These are phyloP conservation scores for Drosophila mercatorum DNA, from an alignment of 2,888 invertebrate species.

Conservation along the genomic window DNA sequence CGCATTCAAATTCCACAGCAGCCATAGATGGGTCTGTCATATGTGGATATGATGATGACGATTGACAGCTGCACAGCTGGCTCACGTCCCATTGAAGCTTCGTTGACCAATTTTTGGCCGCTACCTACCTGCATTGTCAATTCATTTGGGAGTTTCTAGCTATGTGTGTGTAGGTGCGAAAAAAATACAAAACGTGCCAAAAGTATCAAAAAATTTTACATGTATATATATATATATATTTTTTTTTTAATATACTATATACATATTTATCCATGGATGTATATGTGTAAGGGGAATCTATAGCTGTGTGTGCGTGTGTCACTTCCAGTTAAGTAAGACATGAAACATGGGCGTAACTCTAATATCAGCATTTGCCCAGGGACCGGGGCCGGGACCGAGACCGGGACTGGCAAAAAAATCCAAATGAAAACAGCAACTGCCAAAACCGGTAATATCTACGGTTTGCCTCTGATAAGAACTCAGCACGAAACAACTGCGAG, in stretches of 20 bases:
- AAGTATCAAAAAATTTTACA: conserved; percentile 24
- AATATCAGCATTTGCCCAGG: conserved; percentile 62
- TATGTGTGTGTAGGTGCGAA: conserved; percentile 65
- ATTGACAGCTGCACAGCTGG: conserved; percentile 77
- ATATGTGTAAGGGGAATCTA: neutral
- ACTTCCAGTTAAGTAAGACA: conserved; percentile 76
- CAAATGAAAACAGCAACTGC: conserved; percentile 54
- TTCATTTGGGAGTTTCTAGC: conserved; percentile 60
- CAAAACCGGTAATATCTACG: conserved; percentile 77
- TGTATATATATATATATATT: conserved; percentile 6
- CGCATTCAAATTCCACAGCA: conserved; percentile 73
- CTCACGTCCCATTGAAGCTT: conserved; percentile 41
- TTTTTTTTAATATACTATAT: conserved; percentile 16
- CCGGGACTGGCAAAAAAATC: conserved; percentile 39
- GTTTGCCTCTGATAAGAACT: conserved; percentile 57
- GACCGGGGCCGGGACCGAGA: conserved; percentile 31
- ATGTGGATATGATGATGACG: conserved; percentile 73
- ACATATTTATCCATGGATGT: neutral
- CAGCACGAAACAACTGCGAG: conserved; percentile 9
- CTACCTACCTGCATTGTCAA: conserved; percentile 66
- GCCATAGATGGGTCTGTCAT: conserved; percentile 75
- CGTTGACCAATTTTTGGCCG: conserved; percentile 36
- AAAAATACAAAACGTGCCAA: conserved; percentile 72
- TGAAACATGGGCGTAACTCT: conserved; percentile 77
- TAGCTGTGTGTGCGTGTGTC: conserved; percentile 12